Conservation (phyloP, 2,797 vertebrate species). For the Vipera latastei region DNA sequence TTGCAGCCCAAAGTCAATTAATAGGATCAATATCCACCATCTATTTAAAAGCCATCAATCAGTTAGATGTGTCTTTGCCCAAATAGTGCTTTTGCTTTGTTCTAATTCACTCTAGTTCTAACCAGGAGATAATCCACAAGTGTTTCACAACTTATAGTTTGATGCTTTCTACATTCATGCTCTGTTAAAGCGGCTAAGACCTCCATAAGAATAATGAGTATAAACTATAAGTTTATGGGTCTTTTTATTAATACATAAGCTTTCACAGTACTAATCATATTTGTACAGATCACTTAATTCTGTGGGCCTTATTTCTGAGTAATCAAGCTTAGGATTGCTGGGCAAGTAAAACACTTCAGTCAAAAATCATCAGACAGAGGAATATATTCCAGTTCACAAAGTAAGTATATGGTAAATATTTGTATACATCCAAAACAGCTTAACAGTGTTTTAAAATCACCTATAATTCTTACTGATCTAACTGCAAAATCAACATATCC, state of each 20-base stretch:
- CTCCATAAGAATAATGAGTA: background rate
- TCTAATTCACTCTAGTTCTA: background rate
- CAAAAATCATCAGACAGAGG: background rate
- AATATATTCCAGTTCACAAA: background rate
- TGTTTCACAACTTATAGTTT: background rate
- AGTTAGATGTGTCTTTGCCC: background rate
- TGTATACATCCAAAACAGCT: background rate
- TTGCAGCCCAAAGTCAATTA: background rate
- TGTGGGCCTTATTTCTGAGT: background rate
- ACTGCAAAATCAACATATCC: background rate
- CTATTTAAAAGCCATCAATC: background rate
- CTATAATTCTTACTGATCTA: fast-evolving
- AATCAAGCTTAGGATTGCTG: background rate
- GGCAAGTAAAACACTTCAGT: background rate
- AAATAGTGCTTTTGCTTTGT: background rate
- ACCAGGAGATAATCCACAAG: background rate
- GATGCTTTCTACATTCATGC: background rate
- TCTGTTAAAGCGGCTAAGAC: background rate
- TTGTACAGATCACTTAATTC: background rate
- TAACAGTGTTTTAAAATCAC: background rate
- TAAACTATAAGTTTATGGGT: background rate
- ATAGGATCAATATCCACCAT: background rate
- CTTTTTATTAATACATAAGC: background rate
- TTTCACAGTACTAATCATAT: background rate
- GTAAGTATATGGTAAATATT: background rate